A percentile compares a stretch with the other conserved stretches of the same genome.
Conservation (phyloP, 2,113 vertebrate genomes). For the Ovibos moschatus region DNA sequence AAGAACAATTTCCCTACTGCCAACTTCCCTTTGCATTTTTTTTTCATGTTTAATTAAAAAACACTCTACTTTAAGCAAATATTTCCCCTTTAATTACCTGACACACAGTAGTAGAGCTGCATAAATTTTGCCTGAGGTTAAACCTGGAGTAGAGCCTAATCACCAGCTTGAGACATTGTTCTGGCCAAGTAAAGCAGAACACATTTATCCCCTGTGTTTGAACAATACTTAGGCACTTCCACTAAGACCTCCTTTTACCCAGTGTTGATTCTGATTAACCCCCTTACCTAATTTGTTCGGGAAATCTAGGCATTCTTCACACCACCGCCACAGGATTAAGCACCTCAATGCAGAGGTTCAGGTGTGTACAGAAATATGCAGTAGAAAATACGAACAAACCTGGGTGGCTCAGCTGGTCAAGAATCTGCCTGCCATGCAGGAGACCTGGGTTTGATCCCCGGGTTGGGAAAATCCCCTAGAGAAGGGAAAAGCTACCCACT, state of each 20-base stretch:
- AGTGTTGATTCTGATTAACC: conserved; percentile 75
- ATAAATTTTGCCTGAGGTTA: conserved; percentile 80
- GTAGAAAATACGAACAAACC: not conserved
- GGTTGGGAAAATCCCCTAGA: not conserved
- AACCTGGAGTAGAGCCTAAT: conserved; percentile 80
- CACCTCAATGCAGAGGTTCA: not conserved
- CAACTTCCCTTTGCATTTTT: conserved; percentile 50
- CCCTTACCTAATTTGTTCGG: conserved; percentile 64
- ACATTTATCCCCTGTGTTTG: conserved; percentile 74
- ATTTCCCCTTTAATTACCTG: conserved; percentile 78
- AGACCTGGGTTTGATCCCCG: not conserved
- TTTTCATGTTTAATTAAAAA: conserved; percentile 66
- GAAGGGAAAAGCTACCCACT: not conserved
- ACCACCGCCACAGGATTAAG: not conserved
- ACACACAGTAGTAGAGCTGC: conserved; percentile 76
- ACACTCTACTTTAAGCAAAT: conserved; percentile 67
- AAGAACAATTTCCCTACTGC: conserved; percentile 35
- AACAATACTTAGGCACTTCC: conserved; percentile 77
- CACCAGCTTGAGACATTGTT: conserved; percentile 81
- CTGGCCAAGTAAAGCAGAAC: conserved; percentile 83
- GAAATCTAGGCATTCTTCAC: conserved; percentile 47
- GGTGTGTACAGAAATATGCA: not conserved
- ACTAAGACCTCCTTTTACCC: conserved; percentile 73
- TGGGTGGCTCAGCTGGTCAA: not conserved
- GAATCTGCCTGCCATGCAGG: not conserved